Evolutionary conservation across 2,797 vertebrate genomes (phyloP).

Genomic region (Pipistrellus nathusii): DNA sequence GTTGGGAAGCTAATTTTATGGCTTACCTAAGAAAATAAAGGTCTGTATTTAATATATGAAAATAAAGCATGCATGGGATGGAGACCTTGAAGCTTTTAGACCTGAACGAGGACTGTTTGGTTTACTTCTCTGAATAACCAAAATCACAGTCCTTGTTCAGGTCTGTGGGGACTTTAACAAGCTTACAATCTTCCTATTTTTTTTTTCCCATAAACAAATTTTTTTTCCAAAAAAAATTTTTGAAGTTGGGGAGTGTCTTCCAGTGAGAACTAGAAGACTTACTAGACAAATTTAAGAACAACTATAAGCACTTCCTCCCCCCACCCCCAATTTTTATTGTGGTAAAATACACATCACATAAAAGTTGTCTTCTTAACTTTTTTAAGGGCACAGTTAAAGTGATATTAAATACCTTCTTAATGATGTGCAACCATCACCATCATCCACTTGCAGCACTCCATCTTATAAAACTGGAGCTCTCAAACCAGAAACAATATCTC

Average conservation of each 20-base stretch:
- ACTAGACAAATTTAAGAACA: background rate
- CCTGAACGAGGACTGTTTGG: too few species aligned
- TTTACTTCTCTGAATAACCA: background rate
- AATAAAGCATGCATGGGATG: too few species aligned
- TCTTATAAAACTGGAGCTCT: background rate
- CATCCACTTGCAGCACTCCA: background rate
- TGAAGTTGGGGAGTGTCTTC: background rate
- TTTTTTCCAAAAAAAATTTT: background rate
- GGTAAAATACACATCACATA: background rate
- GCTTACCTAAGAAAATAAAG: slow-evolving; percentile 81
- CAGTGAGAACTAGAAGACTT: background rate
- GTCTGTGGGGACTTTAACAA: background rate
- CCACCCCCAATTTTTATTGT: background rate
- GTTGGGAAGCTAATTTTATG: slow-evolving; percentile 80
- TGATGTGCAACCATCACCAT: background rate
- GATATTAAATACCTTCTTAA: background rate
- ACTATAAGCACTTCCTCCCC: background rate
- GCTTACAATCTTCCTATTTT: background rate
- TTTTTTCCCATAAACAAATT: background rate
- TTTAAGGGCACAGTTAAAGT: background rate
- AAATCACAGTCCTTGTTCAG: too few species aligned
- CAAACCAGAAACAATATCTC: background rate
- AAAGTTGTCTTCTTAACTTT: background rate
- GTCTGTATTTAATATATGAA: slow-evolving; percentile 73
- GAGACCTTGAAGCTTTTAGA: too few species aligned